These are phyloP conservation scores for Ptilodon capucinus DNA, from an alignment of 2,888 invertebrate species.

Conservation along the genomic window DNA sequence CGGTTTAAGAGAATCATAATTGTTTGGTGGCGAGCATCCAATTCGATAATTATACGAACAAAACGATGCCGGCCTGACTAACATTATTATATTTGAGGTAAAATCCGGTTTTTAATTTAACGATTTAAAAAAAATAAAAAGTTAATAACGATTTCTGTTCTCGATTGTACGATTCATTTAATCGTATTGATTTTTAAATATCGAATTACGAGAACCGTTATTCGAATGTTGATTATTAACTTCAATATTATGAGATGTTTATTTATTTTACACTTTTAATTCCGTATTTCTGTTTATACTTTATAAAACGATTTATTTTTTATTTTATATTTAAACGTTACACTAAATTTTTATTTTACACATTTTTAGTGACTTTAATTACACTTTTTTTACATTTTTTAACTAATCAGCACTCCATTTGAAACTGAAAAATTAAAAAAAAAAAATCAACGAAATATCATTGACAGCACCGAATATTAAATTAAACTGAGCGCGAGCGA, in stretches of 20 bases:
- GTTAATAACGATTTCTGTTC: background rate
- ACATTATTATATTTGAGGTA: conserved; percentile 2
- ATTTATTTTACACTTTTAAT: no score
- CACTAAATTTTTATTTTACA: no score
- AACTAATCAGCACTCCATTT: no score
- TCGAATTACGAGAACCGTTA: background rate
- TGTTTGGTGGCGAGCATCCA: conserved; percentile 21
- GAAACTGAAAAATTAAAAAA: no score
- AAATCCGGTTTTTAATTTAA: background rate
- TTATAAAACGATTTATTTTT: no score
- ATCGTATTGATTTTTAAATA: background rate
- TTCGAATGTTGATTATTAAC: background rate
- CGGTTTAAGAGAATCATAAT: conserved; percentile 7
- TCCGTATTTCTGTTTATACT: no score
- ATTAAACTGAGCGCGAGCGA: no score
- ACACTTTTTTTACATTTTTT: no score
- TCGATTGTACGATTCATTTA: background rate
- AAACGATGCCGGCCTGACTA: conserved; percentile 1
- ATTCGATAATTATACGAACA: conserved; percentile 15
- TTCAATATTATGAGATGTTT: no score
- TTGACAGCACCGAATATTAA: no score
- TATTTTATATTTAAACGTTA: no score
- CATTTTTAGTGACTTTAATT: background rate
- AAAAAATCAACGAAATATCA: no score
- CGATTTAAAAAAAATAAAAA: background rate